These are phyloP conservation scores for Carapus acus DNA, from an alignment of 2,797 vertebrate genomes.

Conservation along the genomic window DNA sequence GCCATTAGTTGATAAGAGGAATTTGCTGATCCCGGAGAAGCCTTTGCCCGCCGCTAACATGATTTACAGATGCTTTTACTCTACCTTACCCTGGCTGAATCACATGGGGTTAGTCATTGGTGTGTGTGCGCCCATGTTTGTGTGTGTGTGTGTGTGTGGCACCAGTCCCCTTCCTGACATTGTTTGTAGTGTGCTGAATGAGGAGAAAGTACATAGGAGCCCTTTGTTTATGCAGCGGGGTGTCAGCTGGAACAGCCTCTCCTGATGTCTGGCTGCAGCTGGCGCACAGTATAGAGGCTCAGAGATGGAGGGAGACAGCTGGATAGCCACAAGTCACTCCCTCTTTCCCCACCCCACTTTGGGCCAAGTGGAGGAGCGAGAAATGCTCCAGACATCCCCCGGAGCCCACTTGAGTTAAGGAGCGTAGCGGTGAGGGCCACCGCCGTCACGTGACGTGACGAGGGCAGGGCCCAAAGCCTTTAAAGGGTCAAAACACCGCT, in stretches of 20 bases:
- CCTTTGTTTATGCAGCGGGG: constrained; percentile 55
- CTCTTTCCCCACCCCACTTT: constrained; percentile 12
- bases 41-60: constrained; percentile 2
- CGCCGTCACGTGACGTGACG: constrained; percentile 19
- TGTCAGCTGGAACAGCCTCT: constrained; percentile 61
- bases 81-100: constrained; percentile 19
- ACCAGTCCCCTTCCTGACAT: not conserved
- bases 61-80: constrained; percentile 36
- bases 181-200: constrained; percentile 9
- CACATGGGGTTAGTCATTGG: not conserved
- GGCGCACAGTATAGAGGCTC: constrained; percentile 44
- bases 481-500: constrained; percentile 5
- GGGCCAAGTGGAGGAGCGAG: constrained; percentile 34
- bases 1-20: constrained; percentile 17
- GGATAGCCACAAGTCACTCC: constrained; percentile 41
- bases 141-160: too few species aligned
- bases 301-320: constrained; percentile 64
- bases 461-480: constrained; percentile 11
- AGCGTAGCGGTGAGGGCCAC: constrained; percentile 21
- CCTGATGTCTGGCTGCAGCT: constrained; percentile 69
- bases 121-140: too few species aligned
- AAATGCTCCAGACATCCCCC: constrained; percentile 41
- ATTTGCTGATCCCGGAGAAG: constrained; percentile 21
- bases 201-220: constrained; percentile 37
- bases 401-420: constrained; percentile 34